phyloP scores from a whole-genome alignment of 2,113 vertebrate genomes.

The Noctilio leporinus region DNA sequence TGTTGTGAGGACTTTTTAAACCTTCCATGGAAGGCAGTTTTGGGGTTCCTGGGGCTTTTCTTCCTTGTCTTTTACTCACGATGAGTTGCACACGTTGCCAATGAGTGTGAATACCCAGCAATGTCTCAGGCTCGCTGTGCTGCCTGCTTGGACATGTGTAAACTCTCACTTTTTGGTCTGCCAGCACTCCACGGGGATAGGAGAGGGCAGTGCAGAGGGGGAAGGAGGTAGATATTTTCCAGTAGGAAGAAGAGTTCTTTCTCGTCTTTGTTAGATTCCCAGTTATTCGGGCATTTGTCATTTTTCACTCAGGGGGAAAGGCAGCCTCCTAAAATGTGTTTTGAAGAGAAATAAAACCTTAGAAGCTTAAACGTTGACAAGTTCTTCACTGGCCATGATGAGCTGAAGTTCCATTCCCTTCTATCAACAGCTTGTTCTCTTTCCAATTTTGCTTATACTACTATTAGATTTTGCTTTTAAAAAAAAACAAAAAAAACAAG shows the following conservation, averaged over 20 bases:
- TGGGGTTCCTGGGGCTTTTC: slow-evolving; percentile 20
- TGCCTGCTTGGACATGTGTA: background rate
- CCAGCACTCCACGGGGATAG: background rate
- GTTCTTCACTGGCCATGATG: slow-evolving; percentile 57
- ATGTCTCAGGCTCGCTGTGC: background rate
- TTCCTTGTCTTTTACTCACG: slow-evolving; percentile 1
- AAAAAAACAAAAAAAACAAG: slow-evolving; percentile 18
- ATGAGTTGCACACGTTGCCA: slow-evolving; percentile 35
- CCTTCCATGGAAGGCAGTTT: slow-evolving; percentile 37
- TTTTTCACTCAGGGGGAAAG: slow-evolving; percentile 3
- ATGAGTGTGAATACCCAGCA: background rate
- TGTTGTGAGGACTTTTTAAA: slow-evolving; percentile 8
- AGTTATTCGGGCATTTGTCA: background rate
- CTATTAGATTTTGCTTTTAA: slow-evolving; percentile 68
- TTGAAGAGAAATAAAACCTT: slow-evolving; percentile 60
- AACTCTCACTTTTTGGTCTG: slow-evolving; percentile 42
- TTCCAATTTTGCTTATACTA: slow-evolving; percentile 58
- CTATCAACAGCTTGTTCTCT: background rate
- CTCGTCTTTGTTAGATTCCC: slow-evolving; percentile 55
- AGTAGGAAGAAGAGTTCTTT: slow-evolving; percentile 53
- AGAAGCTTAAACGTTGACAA: slow-evolving; percentile 46
- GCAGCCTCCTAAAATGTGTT: slow-evolving; percentile 57
- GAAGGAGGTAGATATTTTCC: slow-evolving; percentile 41
- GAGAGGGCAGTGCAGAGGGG: background rate
- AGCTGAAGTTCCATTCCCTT: slow-evolving; percentile 23